Evolutionary conservation across 2,113 vertebrate genomes (phyloP).

Genomic region (Cheirogaleus medius): DNA sequence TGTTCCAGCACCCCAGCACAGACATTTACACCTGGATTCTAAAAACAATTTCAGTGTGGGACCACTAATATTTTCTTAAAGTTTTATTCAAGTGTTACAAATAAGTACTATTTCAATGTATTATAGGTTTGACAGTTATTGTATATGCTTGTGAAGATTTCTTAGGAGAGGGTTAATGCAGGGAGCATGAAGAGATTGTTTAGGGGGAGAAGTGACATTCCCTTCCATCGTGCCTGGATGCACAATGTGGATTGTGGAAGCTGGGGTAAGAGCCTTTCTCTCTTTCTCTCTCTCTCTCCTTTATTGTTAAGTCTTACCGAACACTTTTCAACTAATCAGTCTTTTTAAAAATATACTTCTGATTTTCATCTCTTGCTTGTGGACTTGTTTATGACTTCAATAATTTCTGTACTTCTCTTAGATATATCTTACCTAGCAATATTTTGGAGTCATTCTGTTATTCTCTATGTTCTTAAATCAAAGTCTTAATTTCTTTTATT

Average conservation of each 20-base stretch:
- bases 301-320: neutral
- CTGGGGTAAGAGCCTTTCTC: neutral
- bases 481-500: neutral
- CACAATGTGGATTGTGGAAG: neutral
- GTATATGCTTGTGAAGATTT: too few species aligned
- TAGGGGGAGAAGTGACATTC: neutral
- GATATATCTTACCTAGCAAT: neutral
- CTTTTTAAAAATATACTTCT: neutral
- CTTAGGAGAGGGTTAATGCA: neutral
- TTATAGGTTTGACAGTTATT: neutral
- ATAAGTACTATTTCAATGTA: neutral
- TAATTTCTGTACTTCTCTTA: neutral
- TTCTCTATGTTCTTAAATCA: neutral
- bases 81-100: neutral
- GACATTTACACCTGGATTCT: neutral
- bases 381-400: neutral
- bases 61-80: neutral
- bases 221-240: neutral
- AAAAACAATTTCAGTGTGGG: neutral
- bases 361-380: neutral
- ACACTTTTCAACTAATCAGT: neutral
- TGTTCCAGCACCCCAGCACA: neutral
- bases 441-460: neutral
- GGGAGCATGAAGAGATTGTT: too few species aligned
- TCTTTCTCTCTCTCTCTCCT: neutral